Evolutionary conservation across 1,140 invertebrate genomes (phyloP).

Genomic region (Babylonia areolata): DNA sequence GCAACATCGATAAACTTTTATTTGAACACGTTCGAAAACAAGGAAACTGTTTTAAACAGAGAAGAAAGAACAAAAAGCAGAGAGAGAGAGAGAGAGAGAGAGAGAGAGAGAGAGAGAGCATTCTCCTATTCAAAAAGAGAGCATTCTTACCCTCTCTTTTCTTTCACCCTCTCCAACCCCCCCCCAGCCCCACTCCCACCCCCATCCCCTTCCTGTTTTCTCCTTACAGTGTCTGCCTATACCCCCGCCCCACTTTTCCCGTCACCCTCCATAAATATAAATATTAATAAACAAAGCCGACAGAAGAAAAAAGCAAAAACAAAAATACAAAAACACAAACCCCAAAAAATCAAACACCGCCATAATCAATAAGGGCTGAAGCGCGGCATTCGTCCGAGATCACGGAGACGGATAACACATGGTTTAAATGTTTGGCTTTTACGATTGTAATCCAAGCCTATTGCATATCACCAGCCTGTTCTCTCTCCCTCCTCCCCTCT

Average conservation of each 20-base stretch:
- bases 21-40: too few relatives aligned
- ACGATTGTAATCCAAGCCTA: not conserved
- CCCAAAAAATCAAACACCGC: not conserved
- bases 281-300: not conserved
- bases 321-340: not conserved
- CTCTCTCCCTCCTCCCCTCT: too few relatives aligned
- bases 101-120: not conserved
- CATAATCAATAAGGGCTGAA: not conserved
- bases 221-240: too few relatives aligned
- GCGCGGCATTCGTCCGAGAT: not conserved
- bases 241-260: too few relatives aligned
- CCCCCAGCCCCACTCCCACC: too few relatives aligned
- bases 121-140: not conserved
- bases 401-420: not conserved
- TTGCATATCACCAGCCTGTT: not conserved
- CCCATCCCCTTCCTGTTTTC: too few relatives aligned
- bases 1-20: too few relatives aligned
- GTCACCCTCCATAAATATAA: not conserved
- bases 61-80: not conserved
- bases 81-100: not conserved
- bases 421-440: not conserved
- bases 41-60: not conserved
- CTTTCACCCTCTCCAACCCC: too few relatives aligned
- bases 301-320: not conserved
- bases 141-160: too few relatives aligned